phyloP scores from a whole-genome alignment of 2,113 vertebrate species.

The Alectura lathami region DNA sequence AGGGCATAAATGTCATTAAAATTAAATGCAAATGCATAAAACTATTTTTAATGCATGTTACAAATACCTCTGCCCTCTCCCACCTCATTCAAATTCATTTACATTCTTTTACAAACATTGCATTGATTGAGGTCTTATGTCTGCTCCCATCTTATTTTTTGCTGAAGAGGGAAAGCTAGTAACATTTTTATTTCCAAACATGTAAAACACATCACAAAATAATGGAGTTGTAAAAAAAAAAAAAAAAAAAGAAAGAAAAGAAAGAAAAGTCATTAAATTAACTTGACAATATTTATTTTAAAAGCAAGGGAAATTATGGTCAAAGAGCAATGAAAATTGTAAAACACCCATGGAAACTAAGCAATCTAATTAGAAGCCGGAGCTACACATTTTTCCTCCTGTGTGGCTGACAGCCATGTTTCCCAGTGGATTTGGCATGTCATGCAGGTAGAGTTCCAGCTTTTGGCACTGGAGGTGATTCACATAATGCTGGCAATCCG shows the following conservation, averaged over 20 bases:
- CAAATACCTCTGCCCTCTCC: background rate
- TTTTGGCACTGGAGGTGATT: background rate
- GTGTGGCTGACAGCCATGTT: background rate
- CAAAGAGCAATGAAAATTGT: background rate
- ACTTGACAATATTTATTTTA: background rate
- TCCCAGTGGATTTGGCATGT: background rate
- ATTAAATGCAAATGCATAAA: conserved; percentile 1
- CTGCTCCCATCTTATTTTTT: background rate
- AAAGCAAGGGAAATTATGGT: background rate
- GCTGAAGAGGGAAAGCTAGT: background rate
- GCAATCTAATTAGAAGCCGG: background rate
- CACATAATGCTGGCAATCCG: background rate
- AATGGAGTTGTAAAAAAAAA: background rate
- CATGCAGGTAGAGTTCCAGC: background rate
- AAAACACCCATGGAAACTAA: background rate
- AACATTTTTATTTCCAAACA: conserved; percentile 19
- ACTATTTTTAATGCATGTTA: background rate
- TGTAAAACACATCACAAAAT: conserved; percentile 13
- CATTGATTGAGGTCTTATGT: conserved; percentile 11
- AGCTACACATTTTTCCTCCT: background rate
- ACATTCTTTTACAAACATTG: background rate
- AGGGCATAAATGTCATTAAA: conserved; percentile 72
- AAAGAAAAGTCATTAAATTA: background rate
- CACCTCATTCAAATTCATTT: conserved; percentile 36
- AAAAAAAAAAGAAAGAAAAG: too few relatives aligned